phyloP scores from a whole-genome alignment of 2,797 vertebrate species.

The Silurus aristotelis region DNA sequence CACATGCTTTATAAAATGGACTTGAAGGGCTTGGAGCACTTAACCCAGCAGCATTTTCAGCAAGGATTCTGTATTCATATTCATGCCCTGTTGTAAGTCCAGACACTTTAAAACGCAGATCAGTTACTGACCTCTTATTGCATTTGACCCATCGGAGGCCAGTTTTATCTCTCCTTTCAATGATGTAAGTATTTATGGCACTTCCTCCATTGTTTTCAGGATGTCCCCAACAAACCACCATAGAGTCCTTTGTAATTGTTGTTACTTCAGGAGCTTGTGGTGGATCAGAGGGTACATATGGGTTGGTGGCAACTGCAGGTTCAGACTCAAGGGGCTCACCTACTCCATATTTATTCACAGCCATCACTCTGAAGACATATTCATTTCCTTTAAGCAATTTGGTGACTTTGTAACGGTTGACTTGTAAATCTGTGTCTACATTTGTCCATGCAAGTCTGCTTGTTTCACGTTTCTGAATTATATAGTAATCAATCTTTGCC shows the following conservation, averaged over 20 bases:
- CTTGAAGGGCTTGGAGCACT: slow-evolving; percentile 87
- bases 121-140: slow-evolving; percentile 94
- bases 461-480: slow-evolving; percentile 97
- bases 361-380: slow-evolving; percentile 96
- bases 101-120: slow-evolving; percentile 92
- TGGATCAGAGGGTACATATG: slow-evolving; percentile 88
- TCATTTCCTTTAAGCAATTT: slow-evolving; percentile 97
- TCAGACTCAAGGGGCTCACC: slow-evolving; percentile 93
- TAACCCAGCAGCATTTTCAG: slow-evolving; percentile 95
- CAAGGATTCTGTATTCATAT: slow-evolving; percentile 95
- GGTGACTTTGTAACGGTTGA: slow-evolving; percentile 94
- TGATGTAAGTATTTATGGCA: slow-evolving; percentile 89
- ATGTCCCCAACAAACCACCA: slow-evolving; percentile 95
- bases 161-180: slow-evolving; percentile 95
- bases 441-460: slow-evolving; percentile 97
- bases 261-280: slow-evolving; percentile 90
- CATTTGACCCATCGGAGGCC: slow-evolving; percentile 98
- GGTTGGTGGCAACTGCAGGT: slow-evolving; percentile 94
- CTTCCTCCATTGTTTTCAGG: slow-evolving; percentile 91
- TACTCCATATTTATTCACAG: slow-evolving; percentile 93
- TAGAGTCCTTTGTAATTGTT: slow-evolving; percentile 94
- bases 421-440: slow-evolving; percentile 88
- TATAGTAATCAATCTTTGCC: slow-evolving; percentile 90
- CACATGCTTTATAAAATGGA: slow-evolving; percentile 90
- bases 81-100: slow-evolving; percentile 95